Conservation (phyloP, 2,113 vertebrate species). For the Colinus virginianus region DNA sequence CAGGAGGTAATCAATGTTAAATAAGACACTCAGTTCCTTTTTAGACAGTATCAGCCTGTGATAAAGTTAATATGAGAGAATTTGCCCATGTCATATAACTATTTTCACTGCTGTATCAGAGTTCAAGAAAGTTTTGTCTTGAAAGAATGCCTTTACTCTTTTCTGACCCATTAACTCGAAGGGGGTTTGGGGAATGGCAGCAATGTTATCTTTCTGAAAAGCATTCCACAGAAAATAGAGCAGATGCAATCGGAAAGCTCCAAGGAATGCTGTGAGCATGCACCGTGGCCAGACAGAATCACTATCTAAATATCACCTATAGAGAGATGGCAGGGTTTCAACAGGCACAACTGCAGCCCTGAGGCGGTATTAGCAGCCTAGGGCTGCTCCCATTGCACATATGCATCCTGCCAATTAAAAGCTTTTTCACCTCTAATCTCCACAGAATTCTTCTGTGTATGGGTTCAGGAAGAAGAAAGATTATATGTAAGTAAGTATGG, state of each 20-base stretch:
- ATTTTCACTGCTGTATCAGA: not conserved
- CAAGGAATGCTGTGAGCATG: not conserved
- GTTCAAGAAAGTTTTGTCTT: not conserved
- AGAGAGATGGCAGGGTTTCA: not conserved
- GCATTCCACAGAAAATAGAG: not conserved
- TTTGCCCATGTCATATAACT: not conserved
- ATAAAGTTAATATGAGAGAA: not conserved
- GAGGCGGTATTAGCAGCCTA: not conserved
- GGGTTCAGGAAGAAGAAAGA: not conserved
- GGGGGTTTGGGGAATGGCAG: not conserved
- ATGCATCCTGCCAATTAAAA: not conserved
- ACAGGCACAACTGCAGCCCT: not conserved
- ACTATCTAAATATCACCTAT: not conserved
- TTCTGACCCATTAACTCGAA: not conserved
- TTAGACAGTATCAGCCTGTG: not conserved
- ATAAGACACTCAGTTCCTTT: not conserved
- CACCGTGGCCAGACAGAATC: fast-evolving
- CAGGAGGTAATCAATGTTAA: not conserved
- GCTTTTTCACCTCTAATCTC: not conserved
- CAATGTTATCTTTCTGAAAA: not conserved
- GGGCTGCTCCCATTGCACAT: not conserved
- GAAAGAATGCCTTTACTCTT: not conserved
- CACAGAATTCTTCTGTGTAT: not conserved
- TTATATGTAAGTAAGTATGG: not conserved
- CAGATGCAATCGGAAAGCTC: not conserved